These are phyloP conservation scores for Drosophila prostipennis DNA, from an alignment of 2,888 invertebrate genomes.

Conservation along the genomic window DNA sequence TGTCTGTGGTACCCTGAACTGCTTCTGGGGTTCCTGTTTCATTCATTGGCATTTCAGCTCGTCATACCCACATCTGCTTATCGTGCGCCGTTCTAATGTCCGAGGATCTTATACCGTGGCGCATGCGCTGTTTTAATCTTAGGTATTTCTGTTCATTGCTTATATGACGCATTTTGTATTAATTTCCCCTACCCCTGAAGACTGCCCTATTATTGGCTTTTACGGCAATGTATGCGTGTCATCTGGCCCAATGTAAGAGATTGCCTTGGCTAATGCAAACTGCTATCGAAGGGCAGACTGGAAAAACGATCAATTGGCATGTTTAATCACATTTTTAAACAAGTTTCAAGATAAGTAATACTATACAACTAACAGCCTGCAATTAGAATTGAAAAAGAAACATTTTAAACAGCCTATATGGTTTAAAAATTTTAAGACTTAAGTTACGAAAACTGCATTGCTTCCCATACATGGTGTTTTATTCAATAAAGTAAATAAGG, in stretches of 20 bases:
- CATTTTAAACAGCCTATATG: background rate
- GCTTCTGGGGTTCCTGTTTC: constrained; percentile 27
- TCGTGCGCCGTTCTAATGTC: constrained; percentile 12
- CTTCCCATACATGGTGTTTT: background rate
- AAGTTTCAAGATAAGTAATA: background rate
- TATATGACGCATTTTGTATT: constrained; percentile 57
- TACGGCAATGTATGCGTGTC: constrained; percentile 32
- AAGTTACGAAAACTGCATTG: background rate
- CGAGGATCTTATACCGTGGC: constrained; percentile 31
- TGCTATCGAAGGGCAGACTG: background rate
- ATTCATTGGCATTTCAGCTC: constrained; percentile 56
- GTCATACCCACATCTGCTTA: constrained; percentile 67
- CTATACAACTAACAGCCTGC: too few relatives aligned
- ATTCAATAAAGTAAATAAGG: constrained; percentile 3
- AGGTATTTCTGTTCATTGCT: constrained; percentile 57
- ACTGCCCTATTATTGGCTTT: constrained; percentile 6
- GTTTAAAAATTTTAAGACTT: too few relatives aligned
- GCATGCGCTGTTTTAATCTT: constrained; percentile 54
- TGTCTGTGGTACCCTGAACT: background rate
- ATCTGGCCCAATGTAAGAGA: constrained; percentile 61
- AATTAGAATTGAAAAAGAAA: background rate
- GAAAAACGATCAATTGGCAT: background rate
- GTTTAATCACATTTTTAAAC: background rate
- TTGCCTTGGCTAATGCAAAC: constrained; percentile 1
- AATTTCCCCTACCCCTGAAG: constrained; percentile 25